Base-by-base conservation (phyloP, 1,140 invertebrate genomes). In the Lucilia cuprina region DNA sequence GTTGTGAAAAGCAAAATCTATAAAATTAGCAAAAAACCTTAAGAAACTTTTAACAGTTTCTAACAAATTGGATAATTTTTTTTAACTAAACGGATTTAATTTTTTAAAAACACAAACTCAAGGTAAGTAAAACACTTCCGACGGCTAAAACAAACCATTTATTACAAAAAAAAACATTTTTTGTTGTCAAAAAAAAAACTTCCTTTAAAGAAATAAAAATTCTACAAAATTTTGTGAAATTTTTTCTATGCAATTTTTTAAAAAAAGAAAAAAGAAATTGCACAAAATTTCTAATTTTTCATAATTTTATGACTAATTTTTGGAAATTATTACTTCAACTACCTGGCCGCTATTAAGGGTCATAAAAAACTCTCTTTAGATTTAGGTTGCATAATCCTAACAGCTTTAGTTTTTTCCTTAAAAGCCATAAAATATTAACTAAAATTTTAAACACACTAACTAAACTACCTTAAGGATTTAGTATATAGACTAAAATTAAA, bases 351-450 rank as follows among this genome's bases (percentile, higher is more conserved):
- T 5, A 25, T 13, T n/a, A n/a, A n/a, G 12, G 30, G 75, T 78
- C 75, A 78, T 78, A 78, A 75, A 75, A 75, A 25, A 34, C 21
- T 75, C n/a, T n/a, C n/a, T n/a, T 0, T 17, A 47, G 34, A 17
- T 13, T 89, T 88, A 88, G 88, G 88, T 89, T 89, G 88, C 88
- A 89, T 89, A 89, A 89, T 89, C 82, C 83, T 2, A 83, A 78
- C 84, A 88, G 88, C 87, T 89, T 89, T 85, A 88, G 88, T 89
- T 89, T 89, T 88, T 89, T 41, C 65, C 65, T 70, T 70, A 21
- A 60, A 70, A 21, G 65, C 19, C 65, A 70, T 70, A 70, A 60
- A 60, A 70, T 19, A 8, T 70, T 70, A 21, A 41, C n/a, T 21
- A 70, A 21, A 70, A 8, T 3, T 21, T 70, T 21, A 21, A 19